Conservation (phyloP, 1,140 invertebrate genomes). For the Globodera rostochiensis region DNA sequence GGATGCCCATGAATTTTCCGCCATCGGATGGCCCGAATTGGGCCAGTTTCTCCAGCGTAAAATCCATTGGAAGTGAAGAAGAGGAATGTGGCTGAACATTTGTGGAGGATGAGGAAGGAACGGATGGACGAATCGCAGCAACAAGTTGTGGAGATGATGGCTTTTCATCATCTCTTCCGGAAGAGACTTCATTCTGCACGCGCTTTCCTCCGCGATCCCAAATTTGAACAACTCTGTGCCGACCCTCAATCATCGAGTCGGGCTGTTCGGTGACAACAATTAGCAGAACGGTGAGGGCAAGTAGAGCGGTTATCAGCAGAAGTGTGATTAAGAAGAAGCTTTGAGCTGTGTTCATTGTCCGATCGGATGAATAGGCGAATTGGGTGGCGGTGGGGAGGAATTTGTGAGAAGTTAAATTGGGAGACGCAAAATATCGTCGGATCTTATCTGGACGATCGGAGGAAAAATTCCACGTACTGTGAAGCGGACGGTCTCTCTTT, state of each 20-base stretch:
- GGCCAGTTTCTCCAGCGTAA: constrained; percentile 14
- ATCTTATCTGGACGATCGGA: not conserved
- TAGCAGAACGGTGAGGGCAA: constrained; percentile 18
- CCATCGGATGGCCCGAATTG: constrained; percentile 26
- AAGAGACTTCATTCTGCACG: not conserved
- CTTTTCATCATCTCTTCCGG: constrained; percentile 24
- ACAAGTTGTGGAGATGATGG: constrained; percentile 4
- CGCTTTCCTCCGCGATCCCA: not conserved
- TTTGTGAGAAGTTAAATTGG: too few species aligned
- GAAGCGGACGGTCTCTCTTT: not conserved
- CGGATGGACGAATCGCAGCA: constrained; percentile 9
- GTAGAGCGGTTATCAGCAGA: constrained; percentile 24
- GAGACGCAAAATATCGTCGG: not conserved
- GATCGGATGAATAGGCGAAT: not conserved
- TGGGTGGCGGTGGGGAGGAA: not conserved
- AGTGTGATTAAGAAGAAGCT: constrained; percentile 23
- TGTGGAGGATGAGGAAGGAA: not conserved
- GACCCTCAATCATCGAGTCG: constrained; percentile 22
- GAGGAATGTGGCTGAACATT: not conserved
- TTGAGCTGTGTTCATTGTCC: constrained; percentile 24
- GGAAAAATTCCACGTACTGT: not conserved
- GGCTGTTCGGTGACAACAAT: constrained; percentile 26
- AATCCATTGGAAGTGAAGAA: not conserved
- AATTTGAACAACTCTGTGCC: not conserved
- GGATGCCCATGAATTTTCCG: constrained; percentile 23